A percentile compares a stretch with the other conserved stretches of the same genome.
Evolutionary conservation across 2,888 invertebrate genomes (phyloP).

Genomic region (Calliopum simillimum): DNA sequence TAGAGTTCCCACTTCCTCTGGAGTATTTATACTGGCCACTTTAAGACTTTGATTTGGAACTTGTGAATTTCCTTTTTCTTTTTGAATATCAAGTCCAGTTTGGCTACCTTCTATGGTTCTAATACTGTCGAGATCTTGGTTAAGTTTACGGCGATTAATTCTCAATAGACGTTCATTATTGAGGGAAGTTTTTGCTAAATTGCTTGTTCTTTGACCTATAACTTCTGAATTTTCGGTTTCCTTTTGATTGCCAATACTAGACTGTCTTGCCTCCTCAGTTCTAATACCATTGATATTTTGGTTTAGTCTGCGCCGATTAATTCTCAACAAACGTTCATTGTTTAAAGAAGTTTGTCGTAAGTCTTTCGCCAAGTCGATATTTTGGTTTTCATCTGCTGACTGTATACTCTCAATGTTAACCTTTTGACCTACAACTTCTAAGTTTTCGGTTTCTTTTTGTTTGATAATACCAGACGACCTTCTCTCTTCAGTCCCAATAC

Average conservation of each 20-base stretch:
- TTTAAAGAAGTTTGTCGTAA: not conserved
- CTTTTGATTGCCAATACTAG: not conserved
- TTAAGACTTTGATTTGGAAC: no score
- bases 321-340: slow-evolving; percentile 47
- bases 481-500: no score
- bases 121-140: not conserved
- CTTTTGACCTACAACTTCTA: not conserved
- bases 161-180: not conserved
- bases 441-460: no score
- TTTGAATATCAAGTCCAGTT: not conserved
- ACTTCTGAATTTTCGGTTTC: not conserved
- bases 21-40: no score
- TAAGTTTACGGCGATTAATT: not conserved
- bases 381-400: not conserved
- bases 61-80: no score
- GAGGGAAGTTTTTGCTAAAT: not conserved
- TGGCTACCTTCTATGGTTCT: not conserved
- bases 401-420: not conserved
- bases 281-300: not conserved
- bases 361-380: not conserved
- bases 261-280: not conserved
- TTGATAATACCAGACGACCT: no score
- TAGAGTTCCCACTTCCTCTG: no score
- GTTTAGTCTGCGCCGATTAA: slow-evolving; percentile 47
- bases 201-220: not conserved